Evolutionary conservation across 2,113 vertebrate species (phyloP).

Genomic region (Parotia lawesii): DNA sequence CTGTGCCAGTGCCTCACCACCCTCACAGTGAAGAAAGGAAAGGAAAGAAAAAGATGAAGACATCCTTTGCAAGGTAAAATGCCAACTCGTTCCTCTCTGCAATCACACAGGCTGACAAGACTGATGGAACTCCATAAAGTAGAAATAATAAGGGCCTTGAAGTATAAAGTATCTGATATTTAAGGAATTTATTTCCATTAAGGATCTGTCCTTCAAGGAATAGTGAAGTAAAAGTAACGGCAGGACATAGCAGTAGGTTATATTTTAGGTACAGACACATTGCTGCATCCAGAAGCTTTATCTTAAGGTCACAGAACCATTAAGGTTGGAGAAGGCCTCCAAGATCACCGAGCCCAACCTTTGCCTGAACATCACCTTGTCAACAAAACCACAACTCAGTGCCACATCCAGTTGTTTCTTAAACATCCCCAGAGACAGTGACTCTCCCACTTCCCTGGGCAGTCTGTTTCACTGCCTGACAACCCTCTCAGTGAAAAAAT

Average conservation of each 20-base stretch:
- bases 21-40: not conserved
- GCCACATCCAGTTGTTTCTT: fast-evolving
- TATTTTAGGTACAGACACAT: not conserved
- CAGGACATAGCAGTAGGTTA: not conserved
- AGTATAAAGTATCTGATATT: not conserved
- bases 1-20: not conserved
- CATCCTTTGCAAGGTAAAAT: not conserved
- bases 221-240: not conserved
- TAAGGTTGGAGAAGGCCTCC: not conserved
- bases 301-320: not conserved
- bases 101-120: not conserved
- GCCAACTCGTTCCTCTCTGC: not conserved
- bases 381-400: fast-evolving
- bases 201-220: not conserved
- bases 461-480: not conserved
- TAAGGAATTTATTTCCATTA: not conserved
- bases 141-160: not conserved
- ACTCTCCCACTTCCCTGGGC: not conserved
- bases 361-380: not conserved
- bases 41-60: not conserved
- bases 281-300: not conserved
- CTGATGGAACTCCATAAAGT: not conserved
- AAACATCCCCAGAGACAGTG: fast-evolving
- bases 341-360: fast-evolving
- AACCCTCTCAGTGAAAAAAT: not conserved